Percentiles rank a stretch among this genome's conserved stretches.
These are phyloP conservation scores for Teinopalpus imperialis DNA, from an alignment of 2,888 invertebrate species.

Conservation along the genomic window DNA sequence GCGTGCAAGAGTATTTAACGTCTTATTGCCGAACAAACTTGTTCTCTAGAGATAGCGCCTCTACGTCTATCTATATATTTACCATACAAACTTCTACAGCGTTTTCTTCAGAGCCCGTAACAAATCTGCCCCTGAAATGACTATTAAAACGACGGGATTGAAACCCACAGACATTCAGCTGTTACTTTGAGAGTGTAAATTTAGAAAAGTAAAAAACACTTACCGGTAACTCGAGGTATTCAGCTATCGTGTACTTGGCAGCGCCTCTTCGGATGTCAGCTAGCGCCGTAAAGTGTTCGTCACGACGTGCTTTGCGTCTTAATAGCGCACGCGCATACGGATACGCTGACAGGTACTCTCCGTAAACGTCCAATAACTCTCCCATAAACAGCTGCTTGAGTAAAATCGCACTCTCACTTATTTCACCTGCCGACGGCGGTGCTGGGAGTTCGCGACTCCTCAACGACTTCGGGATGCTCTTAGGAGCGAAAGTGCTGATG, in stretches of 20 bases:
- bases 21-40: too few relatives aligned
- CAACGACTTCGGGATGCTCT: conserved; percentile 59
- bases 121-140: too few relatives aligned
- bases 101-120: too few relatives aligned
- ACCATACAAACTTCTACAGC: too few relatives aligned
- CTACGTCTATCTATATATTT: too few relatives aligned
- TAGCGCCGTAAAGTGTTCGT: conserved; percentile 86
- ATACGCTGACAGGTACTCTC: conserved; percentile 84
- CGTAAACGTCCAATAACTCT: conserved; percentile 85
- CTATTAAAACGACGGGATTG: too few relatives aligned
- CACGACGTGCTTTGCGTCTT: conserved; percentile 82
- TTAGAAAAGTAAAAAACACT: too few relatives aligned
- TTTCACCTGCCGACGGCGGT: conserved; percentile 53
- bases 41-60: too few relatives aligned
- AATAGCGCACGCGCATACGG: conserved; percentile 82
- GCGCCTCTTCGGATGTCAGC: conserved; percentile 85
- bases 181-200: too few relatives aligned
- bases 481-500: conserved; percentile 63
- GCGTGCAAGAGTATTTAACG: too few relatives aligned
- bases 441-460: conserved; percentile 67
- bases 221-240: conserved; percentile 86
- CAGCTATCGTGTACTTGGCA: conserved; percentile 83
- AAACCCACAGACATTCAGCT: too few relatives aligned
- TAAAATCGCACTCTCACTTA: conserved; percentile 69
- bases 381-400: conserved; percentile 83